A percentile compares a stretch with the other conserved stretches of the same genome.
Conservation (phyloP, 2,113 vertebrate species). For the Percopsis transmontana region DNA sequence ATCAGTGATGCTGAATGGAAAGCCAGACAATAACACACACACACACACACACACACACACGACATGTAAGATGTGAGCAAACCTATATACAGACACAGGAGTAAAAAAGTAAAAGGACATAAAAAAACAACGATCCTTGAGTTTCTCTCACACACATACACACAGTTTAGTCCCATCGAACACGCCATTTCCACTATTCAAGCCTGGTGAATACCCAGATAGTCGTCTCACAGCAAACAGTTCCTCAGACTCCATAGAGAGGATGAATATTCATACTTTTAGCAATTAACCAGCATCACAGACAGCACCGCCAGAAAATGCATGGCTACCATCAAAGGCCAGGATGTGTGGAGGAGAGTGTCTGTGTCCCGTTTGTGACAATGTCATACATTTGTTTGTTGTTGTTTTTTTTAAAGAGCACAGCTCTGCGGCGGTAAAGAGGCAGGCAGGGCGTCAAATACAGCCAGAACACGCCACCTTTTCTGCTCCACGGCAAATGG, state of each 20-base stretch:
- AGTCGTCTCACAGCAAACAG: conserved; percentile 22
- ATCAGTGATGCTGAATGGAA: conserved; percentile 40
- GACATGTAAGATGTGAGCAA: conserved; percentile 19
- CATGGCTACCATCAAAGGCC: conserved; percentile 38
- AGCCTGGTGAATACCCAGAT: conserved; percentile 32
- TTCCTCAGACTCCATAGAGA: conserved; percentile 25
- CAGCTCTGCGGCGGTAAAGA: conserved; percentile 10
- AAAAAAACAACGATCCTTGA: conserved; percentile 36
- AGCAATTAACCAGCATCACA: conserved; percentile 53
- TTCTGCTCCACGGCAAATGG: conserved; percentile 24
- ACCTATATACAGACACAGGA: neutral
- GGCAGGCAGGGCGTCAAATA: conserved; percentile 26
- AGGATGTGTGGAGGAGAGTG: neutral
- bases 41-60: conserved; percentile 1
- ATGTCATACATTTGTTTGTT: neutral
- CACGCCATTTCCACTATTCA: conserved; percentile 32
- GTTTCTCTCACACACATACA: conserved; percentile 10
- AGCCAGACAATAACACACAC: conserved; percentile 46
- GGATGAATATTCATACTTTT: conserved; percentile 60
- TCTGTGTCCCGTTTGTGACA: neutral
- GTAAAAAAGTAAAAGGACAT: neutral
- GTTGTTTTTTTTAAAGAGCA: neutral
- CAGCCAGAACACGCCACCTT: conserved; percentile 22
- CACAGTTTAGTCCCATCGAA: conserved; percentile 2
- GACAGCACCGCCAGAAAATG: conserved; percentile 23